Evolutionary conservation across 2,797 vertebrate genomes (phyloP), one percentile per base, ranked within the genome.

Genomic region (Microhierax caerulescens): DNA sequence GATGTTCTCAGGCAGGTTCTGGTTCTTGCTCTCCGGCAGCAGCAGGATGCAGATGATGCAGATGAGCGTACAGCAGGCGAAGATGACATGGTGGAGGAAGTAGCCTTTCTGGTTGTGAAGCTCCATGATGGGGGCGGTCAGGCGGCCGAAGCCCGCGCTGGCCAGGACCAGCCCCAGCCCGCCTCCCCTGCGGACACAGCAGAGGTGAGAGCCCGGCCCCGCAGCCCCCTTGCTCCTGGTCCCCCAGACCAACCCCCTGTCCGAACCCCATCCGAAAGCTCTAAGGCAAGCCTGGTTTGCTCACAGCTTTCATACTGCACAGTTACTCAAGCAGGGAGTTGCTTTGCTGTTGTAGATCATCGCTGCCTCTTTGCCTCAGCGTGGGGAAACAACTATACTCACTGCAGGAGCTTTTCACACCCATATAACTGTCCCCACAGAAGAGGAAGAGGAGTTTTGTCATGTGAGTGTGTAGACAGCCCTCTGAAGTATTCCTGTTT

Each of bases 31-130:
- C 96, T 99, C 99, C 0, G 99, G 99, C 97, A 99, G 98, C 96
- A 99, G 98, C 69, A 99, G 98, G 95, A 99, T 99, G 97, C 99
- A 99, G 97, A 99, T 99, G 98, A 99, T 99, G 98, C 99, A 99
- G 98, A 99, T 99, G 86, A 99, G 99, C 0, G 99, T 99, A 97
- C 99, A 99, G 98, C 99, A 99, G 98, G 99, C 99, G 4, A 99
- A 99, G 97, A 99, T 99, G 85, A 99, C 98, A 27, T 99, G 99
- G 96, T 99, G 99, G 73, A 99, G 98, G 97, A 99, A 99, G 96
- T 99, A 99, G 80, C 99, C 99, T 97, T 99, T 99, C 98, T 99
- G 99, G 97, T 99, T 99, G 97, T 99, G 99, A 39, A 99, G 99
- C 92, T 99, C 99, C 98, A 99, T 99, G 97, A 99, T 99, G 89